Conservation (phyloP, 2,888 invertebrate species). For the Epirrita christyi region DNA sequence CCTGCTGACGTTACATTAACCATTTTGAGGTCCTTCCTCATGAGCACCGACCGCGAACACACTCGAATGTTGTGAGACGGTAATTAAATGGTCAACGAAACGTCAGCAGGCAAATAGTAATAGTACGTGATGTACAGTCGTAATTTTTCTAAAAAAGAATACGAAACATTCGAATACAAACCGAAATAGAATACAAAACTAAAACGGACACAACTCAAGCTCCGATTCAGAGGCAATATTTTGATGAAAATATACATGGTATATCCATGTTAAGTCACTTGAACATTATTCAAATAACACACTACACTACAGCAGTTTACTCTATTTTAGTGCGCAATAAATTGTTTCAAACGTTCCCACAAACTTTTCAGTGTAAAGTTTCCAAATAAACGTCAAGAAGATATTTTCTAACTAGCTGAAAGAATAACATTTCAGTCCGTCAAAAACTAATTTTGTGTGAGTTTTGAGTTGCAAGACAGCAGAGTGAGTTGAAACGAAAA, state of each 20-base stretch:
- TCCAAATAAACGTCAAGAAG: constrained; percentile 58
- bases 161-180: too few species aligned
- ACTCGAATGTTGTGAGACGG: too few species aligned
- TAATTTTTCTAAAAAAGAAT: too few species aligned
- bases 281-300: constrained; percentile 17
- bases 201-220: too few species aligned
- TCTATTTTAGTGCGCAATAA: constrained; percentile 68
- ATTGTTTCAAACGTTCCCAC: constrained; percentile 60
- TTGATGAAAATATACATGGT: constrained; percentile 74
- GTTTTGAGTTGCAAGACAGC: constrained; percentile 48
- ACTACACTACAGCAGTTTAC: constrained; percentile 45
- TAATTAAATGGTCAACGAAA: too few species aligned
- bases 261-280: constrained; percentile 67
- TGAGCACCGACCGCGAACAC: too few species aligned
- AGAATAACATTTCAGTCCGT: constrained; percentile 72
- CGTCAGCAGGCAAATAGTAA: too few species aligned
- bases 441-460: constrained; percentile 55
- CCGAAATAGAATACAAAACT: too few species aligned
- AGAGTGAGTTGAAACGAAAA: constrained; percentile 44
- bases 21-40: too few species aligned
- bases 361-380: constrained; percentile 76
- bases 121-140: too few species aligned
- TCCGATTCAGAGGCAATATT: constrained; percentile 40
- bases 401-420: constrained; percentile 62
- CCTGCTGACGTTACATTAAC: too few species aligned